A percentile compares a stretch with the other conserved stretches of the same genome.
Evolutionary conservation across 2,797 vertebrate species (phyloP).

Genomic region (Cirrhinus mrigala): DNA sequence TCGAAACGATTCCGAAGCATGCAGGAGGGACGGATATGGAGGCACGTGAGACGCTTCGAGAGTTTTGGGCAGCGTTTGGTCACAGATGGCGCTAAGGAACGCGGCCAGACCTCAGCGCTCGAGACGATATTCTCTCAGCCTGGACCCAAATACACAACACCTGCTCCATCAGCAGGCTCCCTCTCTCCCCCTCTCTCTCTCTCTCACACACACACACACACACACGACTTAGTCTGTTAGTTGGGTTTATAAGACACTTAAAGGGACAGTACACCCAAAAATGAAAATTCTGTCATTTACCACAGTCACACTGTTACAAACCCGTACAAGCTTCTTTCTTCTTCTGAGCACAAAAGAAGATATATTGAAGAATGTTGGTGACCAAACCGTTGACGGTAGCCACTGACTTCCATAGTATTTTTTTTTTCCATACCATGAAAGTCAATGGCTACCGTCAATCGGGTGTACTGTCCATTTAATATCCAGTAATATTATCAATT

Average conservation of each 20-base stretch:
- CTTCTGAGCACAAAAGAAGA: background rate
- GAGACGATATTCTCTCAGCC: conserved; percentile 79
- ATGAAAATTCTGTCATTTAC: background rate
- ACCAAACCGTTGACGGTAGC: background rate
- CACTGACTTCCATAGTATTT: background rate
- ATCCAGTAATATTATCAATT: background rate
- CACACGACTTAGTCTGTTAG: background rate
- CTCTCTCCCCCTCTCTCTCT: background rate
- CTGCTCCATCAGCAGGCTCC: conserved; percentile 64
- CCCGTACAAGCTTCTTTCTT: background rate
- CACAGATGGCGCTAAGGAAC: conserved; percentile 74
- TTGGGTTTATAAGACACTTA: background rate
- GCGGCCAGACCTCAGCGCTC: conserved; percentile 71
- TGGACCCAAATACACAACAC: conserved; percentile 72
- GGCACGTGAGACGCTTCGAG: conserved; percentile 1
- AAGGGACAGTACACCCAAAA: background rate
- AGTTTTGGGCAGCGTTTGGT: conserved; percentile 50
- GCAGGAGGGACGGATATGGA: background rate
- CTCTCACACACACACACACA: background rate
- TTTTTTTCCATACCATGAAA: background rate
- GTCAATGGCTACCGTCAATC: background rate
- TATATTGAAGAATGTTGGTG: background rate
- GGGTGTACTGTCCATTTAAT: background rate
- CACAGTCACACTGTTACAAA: background rate
- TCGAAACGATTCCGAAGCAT: background rate